These are phyloP conservation scores for Luperina nickerlii DNA, from an alignment of 2,888 invertebrate species.

Conservation along the genomic window DNA sequence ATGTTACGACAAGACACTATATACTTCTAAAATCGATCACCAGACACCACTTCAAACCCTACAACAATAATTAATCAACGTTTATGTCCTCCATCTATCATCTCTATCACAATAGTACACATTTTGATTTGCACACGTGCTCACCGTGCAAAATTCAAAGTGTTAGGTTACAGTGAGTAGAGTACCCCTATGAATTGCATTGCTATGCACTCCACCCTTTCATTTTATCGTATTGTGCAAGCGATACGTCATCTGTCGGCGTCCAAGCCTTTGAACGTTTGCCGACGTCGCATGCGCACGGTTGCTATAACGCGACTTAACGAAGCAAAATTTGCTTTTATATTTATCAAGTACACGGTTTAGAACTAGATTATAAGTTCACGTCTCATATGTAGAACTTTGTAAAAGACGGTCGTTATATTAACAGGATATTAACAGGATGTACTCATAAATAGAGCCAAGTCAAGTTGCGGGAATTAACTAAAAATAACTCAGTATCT, in stretches of 20 bases:
- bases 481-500: slow-evolving; percentile 45
- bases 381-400: slow-evolving; percentile 40
- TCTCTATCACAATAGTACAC: slow-evolving; percentile 70
- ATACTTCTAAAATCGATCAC: slow-evolving; percentile 39
- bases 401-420: slow-evolving; percentile 45
- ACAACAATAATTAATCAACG: slow-evolving; percentile 59
- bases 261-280: slow-evolving; percentile 81
- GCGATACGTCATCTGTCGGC: slow-evolving; percentile 86
- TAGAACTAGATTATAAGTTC: slow-evolving; percentile 57
- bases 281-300: slow-evolving; percentile 77
- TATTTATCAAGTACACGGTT: slow-evolving; percentile 46
- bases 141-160: slow-evolving; percentile 76
- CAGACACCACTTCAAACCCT: slow-evolving; percentile 28
- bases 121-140: slow-evolving; percentile 81
- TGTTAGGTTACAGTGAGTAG: slow-evolving; percentile 84
- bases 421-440: slow-evolving; percentile 52
- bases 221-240: slow-evolving; percentile 86
- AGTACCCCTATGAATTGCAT: slow-evolving; percentile 89
- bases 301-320: slow-evolving; percentile 62
- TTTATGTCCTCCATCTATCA: slow-evolving; percentile 63
- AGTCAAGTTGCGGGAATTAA: slow-evolving; percentile 41
- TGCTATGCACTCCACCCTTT: slow-evolving; percentile 88
- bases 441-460: slow-evolving; percentile 44
- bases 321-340: slow-evolving; percentile 62
- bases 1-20: not conserved